Conservation (phyloP, 1,140 invertebrate genomes). For the Cotesia vestalis region DNA sequence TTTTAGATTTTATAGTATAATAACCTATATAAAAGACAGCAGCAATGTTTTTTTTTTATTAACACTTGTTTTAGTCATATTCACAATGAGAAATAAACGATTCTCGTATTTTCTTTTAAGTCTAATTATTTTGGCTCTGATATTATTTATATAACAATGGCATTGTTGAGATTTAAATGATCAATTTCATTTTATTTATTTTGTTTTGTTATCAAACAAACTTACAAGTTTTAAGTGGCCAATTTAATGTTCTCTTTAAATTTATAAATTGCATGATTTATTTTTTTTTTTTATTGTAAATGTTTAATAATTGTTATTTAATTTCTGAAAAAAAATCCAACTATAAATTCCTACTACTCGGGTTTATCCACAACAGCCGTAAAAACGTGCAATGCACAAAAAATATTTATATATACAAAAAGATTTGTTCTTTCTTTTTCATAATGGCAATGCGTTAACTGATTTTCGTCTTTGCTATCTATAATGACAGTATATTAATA, state of each 20-base stretch:
- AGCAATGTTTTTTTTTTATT: neutral
- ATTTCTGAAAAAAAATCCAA: too few relatives aligned
- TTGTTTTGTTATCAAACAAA: neutral
- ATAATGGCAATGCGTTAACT: too few relatives aligned
- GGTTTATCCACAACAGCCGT: too few relatives aligned
- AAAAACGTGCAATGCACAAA: too few relatives aligned
- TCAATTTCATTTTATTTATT: neutral
- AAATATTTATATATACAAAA: too few relatives aligned
- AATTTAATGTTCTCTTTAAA: too few relatives aligned
- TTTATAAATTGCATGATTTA: too few relatives aligned
- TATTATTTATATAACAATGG: conserved; percentile 1
- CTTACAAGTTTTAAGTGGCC: too few relatives aligned
- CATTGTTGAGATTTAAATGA: neutral
- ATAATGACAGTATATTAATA: neutral
- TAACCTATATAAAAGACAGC: neutral
- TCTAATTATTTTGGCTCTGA: conserved; percentile 4
- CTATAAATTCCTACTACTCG: too few relatives aligned
- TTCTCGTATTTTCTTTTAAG: neutral
- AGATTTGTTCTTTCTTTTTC: too few relatives aligned
- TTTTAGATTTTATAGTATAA: neutral
- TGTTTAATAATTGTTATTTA: too few relatives aligned
- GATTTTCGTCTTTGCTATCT: neutral
- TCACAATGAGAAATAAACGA: neutral
- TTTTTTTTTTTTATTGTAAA: too few relatives aligned
- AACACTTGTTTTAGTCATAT: neutral